Evolutionary conservation across 2,113 vertebrate genomes (phyloP).

Genomic region (Platanista minor): DNA sequence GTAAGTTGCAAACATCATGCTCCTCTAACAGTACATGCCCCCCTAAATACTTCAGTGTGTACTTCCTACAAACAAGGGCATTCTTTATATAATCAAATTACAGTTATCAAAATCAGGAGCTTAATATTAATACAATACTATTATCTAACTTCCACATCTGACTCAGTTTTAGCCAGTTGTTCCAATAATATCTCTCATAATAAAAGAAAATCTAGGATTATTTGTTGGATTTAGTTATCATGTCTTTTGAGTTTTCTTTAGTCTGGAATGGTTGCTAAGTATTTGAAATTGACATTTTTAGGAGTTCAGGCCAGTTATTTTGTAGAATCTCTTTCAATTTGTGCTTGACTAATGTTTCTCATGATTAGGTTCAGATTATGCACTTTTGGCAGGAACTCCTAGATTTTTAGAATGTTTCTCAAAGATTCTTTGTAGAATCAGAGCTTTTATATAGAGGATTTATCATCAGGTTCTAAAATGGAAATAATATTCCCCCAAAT

Average conservation of each 20-base stretch:
- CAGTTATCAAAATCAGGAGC: slow-evolving; percentile 3
- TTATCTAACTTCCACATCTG: background rate
- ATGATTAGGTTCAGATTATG: slow-evolving; percentile 14
- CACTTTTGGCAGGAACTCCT: background rate
- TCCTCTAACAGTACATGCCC: background rate
- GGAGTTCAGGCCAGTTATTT: background rate
- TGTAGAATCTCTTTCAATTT: slow-evolving; percentile 15
- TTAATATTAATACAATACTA: background rate
- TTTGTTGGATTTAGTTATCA: background rate
- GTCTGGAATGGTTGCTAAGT: background rate
- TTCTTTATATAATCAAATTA: background rate
- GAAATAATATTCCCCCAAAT: background rate
- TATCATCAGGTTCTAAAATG: background rate
- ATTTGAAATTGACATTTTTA: slow-evolving; percentile 5
- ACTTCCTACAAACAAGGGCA: background rate
- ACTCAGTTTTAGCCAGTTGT: background rate
- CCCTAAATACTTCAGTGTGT: background rate
- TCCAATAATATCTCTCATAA: background rate
- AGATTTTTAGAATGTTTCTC: background rate
- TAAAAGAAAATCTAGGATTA: background rate
- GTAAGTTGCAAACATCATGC: background rate
- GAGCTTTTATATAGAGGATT: background rate
- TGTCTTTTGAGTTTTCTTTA: background rate
- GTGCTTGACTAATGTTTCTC: background rate
- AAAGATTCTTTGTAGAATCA: background rate